Base-by-base conservation (phyloP, 2,888 invertebrate genomes). In the Octonoba sinensis region DNA sequence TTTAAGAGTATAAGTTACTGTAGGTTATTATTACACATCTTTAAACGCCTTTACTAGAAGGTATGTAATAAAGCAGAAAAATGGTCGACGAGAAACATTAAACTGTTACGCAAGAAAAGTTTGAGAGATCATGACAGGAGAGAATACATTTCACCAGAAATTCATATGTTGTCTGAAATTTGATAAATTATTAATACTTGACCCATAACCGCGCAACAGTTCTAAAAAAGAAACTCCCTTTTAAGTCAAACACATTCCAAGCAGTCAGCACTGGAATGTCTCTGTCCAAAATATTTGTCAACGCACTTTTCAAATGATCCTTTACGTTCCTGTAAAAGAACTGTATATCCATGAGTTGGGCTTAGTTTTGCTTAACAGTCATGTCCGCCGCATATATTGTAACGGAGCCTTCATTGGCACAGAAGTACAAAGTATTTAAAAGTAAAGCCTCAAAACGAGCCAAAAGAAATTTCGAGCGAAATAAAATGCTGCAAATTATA, bases 221-320 rank as follows among this genome's bases (percentile, higher is more conserved):
- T 24, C 51, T 71, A 27, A 71, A 49, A 0, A 71, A 11, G 36
- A 71, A 71, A 51, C 71, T 44, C 20, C 71, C 47, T 16, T 71
- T 51, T 22, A 71, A 47, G 12, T 24, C n/a, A 62, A 71, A 71
- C 15, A 49, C 12, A 49, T 71, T 60, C 3, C 71, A 60, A 11
- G 59, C 71, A 3, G 71, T 49, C 3, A 71, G 49, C 4, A 62
- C 27, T 8, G 22, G 27, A 3, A 27, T 8, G 6, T 51, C 49
- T 49, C 71, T 60, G 6, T 47, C 36, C 13, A 59, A 15, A 20
- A 71, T 15, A 15, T 51, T 46, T n/a, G 11, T 1, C 15, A 71
- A 16, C 4, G 51, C 20, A 4, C 36, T 71, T 27, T 15, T 12
- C 11, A 22, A 18, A 4, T 47, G 8, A 16, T 18, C 47, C 0